These are phyloP conservation scores for Tetragonisca angustula DNA, from an alignment of 2,888 invertebrate species.

Conservation along the genomic window DNA sequence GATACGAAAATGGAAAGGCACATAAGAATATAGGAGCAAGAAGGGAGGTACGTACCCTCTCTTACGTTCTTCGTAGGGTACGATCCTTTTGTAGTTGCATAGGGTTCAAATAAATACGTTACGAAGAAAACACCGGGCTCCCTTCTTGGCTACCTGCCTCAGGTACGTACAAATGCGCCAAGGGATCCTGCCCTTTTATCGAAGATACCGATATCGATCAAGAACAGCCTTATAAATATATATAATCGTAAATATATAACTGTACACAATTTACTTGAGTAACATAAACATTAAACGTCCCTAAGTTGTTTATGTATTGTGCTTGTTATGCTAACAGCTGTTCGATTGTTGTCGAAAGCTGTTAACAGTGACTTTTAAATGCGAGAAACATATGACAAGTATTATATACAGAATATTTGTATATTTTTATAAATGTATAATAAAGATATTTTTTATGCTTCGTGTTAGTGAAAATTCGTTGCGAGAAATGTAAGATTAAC, in stretches of 20 bases:
- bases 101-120: slow-evolving; percentile 83
- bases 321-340: background rate
- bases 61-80: slow-evolving; percentile 74
- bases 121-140: slow-evolving; percentile 82
- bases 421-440: slow-evolving; percentile 33
- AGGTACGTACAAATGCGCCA: slow-evolving; percentile 62
- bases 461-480: background rate
- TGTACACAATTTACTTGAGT: background rate
- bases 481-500: background rate
- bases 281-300: background rate
- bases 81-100: slow-evolving; percentile 80
- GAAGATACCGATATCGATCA: background rate
- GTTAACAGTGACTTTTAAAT: background rate
- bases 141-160: slow-evolving; percentile 72
- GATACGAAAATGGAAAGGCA: slow-evolving; percentile 64
- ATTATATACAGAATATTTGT: slow-evolving; percentile 7
- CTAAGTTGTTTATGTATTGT: background rate
- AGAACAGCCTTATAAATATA: background rate
- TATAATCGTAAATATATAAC: background rate
- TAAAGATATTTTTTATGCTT: slow-evolving; percentile 38
- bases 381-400: background rate
- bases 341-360: background rate
- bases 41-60: slow-evolving; percentile 67
- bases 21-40: slow-evolving; percentile 39
- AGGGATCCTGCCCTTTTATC: slow-evolving; percentile 16